These are phyloP conservation scores for Chloebia gouldiae DNA, from an alignment of 2,113 vertebrate genomes.

Conservation along the genomic window DNA sequence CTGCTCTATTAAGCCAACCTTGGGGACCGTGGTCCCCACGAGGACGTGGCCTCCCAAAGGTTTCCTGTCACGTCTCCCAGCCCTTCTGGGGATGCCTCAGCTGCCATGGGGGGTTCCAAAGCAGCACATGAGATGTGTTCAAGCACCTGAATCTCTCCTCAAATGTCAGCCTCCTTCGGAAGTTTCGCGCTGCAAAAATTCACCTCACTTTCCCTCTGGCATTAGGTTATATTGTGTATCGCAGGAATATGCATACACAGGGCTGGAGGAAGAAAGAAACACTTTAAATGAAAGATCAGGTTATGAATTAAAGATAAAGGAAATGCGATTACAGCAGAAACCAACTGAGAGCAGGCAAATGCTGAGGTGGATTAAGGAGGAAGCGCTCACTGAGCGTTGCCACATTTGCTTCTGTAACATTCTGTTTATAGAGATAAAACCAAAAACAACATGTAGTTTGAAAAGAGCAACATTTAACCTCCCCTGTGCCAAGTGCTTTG, in stretches of 20 bases:
- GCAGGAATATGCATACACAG: neutral
- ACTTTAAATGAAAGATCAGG: neutral
- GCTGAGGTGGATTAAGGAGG: neutral
- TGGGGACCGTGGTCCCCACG: accelerated
- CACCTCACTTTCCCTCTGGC: neutral
- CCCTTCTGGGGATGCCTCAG: neutral
- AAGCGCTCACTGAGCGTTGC: neutral
- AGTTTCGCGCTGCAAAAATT: neutral
- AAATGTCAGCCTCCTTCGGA: neutral
- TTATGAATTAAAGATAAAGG: constrained; percentile 44
- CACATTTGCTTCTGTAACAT: neutral
- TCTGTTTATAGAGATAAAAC: neutral
- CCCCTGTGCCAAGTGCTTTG: neutral
- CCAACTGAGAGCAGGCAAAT: constrained; percentile 22
- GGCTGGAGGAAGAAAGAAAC: neutral
- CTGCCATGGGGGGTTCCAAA: neutral
- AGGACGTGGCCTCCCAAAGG: neutral
- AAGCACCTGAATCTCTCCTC: neutral
- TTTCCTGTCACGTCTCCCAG: neutral
- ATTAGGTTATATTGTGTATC: neutral
- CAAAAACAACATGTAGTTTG: neutral
- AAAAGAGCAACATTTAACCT: neutral
- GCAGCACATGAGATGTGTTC: neutral
- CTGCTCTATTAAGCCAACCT: neutral
- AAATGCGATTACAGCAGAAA: constrained; percentile 30